These are phyloP conservation scores for Coreius guichenoti DNA, from an alignment of 2,797 vertebrate species.

Conservation along the genomic window DNA sequence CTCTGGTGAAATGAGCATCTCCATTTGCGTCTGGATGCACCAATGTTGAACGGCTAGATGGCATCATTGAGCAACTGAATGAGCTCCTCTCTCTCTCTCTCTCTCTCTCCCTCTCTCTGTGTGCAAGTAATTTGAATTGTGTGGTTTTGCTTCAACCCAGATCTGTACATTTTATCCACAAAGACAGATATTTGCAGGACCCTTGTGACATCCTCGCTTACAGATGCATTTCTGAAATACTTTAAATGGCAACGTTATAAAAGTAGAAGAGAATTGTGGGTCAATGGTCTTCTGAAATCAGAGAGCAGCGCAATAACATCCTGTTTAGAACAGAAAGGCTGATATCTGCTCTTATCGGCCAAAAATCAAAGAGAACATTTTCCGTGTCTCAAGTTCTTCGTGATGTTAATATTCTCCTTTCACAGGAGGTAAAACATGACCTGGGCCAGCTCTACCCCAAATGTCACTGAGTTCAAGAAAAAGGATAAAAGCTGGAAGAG, in stretches of 20 bases:
- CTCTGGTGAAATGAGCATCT: constrained; percentile 65
- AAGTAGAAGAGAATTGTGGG: constrained; percentile 62
- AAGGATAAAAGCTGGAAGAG: constrained; percentile 29
- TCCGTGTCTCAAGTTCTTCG: constrained; percentile 50
- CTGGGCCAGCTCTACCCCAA: constrained; percentile 66
- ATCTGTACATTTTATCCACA: constrained; percentile 10
- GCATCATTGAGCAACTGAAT: constrained; percentile 79
- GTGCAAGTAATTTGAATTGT: constrained; percentile 45
- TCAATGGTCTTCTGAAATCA: constrained; percentile 65
- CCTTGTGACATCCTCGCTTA: constrained; percentile 64
- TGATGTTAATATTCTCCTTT: constrained; percentile 66
- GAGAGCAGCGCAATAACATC: constrained; percentile 56
- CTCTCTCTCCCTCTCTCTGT: constrained; percentile 22
- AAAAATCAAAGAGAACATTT: constrained; percentile 68
- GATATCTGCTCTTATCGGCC: constrained; percentile 69
- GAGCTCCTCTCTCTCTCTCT: constrained; percentile 25
- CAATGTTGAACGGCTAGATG: constrained; percentile 75
- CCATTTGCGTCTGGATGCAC: neutral
- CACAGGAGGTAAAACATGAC: constrained; percentile 66
- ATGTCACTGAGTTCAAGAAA: constrained; percentile 67
- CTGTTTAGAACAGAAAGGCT: constrained; percentile 66
- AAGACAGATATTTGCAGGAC: constrained; percentile 64
- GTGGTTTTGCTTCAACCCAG: constrained; percentile 3
- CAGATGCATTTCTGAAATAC: constrained; percentile 65
- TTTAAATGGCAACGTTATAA: constrained; percentile 55